Evolutionary conservation across 2,113 vertebrate genomes (phyloP).

Genomic region (Heptranchias perlo): DNA sequence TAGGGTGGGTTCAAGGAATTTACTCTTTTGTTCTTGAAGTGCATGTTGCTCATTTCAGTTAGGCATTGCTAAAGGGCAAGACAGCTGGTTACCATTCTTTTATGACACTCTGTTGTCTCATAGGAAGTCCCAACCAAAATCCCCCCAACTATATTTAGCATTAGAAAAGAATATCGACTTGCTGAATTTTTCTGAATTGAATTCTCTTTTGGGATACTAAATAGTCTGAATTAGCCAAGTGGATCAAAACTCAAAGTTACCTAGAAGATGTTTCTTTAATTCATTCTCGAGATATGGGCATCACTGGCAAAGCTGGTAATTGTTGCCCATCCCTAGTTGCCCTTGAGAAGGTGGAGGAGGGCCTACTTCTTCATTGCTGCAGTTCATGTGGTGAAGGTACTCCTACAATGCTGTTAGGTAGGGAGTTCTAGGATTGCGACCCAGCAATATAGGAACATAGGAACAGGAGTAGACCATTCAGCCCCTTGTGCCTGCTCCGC

Average conservation of each 20-base stretch:
- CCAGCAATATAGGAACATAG: too few species aligned
- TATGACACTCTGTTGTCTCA: not conserved
- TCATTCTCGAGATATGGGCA: not conserved
- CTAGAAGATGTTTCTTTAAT: not conserved
- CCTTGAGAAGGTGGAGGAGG: not conserved
- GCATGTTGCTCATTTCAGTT: not conserved
- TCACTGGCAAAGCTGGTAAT: not conserved
- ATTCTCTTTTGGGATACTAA: not conserved
- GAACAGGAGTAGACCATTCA: too few species aligned
- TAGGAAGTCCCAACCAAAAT: not conserved
- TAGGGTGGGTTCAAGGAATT: not conserved
- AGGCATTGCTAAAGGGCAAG: not conserved
- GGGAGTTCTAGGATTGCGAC: not conserved
- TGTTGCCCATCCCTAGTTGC: not conserved
- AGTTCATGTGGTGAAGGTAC: not conserved
- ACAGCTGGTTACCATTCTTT: not conserved
- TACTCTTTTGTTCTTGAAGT: not conserved
- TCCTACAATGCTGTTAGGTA: too few species aligned
- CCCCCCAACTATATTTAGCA: not conserved
- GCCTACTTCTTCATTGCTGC: not conserved
- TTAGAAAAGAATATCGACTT: not conserved
- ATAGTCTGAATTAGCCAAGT: not conserved
- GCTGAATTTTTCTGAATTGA: not conserved
- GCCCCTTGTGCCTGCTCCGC: too few species aligned
- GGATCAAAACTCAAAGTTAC: not conserved